A percentile compares a stretch with the other conserved stretches of the same genome.
Evolutionary conservation across 2,888 invertebrate genomes (phyloP).

Genomic region (Eupithecia centaureata): DNA sequence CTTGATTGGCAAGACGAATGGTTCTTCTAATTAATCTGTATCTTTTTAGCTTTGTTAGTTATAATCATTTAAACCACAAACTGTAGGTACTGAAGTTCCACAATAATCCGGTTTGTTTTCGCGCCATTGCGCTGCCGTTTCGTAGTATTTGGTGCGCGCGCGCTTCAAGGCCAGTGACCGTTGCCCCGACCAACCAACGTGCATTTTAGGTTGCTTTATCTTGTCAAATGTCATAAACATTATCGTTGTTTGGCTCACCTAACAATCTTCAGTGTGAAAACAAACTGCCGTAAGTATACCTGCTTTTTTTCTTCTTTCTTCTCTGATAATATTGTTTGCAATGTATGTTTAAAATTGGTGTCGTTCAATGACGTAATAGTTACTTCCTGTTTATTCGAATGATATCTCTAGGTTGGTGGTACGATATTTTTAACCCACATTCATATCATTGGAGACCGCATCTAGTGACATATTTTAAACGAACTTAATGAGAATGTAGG

Average conservation of each 20-base stretch:
- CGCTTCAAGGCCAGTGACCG: constrained; percentile 13
- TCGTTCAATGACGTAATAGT: constrained; percentile 10
- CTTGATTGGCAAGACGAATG: too few species aligned
- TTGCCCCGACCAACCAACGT: constrained; percentile 10
- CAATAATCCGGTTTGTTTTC: background rate
- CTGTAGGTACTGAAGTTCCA: background rate
- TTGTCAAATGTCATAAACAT: background rate
- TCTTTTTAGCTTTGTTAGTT: too few species aligned
- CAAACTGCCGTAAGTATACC: background rate
- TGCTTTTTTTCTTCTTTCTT: background rate
- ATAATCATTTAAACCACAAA: background rate
- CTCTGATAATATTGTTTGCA: background rate
- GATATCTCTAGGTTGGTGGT: constrained; percentile 17
- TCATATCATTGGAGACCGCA: background rate
- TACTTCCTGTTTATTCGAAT: constrained; percentile 12
- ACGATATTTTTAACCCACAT: constrained; percentile 12
- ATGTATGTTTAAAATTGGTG: background rate
- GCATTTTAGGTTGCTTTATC: background rate
- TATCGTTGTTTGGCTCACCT: background rate
- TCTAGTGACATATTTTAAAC: background rate
- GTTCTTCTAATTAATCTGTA: too few species aligned
- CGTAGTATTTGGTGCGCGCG: background rate
- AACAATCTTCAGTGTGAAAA: background rate
- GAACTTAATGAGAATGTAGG: background rate
- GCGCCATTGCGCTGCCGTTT: background rate